phyloP scores from a whole-genome alignment of 2,888 invertebrate genomes.

The Torymus tubicola region DNA sequence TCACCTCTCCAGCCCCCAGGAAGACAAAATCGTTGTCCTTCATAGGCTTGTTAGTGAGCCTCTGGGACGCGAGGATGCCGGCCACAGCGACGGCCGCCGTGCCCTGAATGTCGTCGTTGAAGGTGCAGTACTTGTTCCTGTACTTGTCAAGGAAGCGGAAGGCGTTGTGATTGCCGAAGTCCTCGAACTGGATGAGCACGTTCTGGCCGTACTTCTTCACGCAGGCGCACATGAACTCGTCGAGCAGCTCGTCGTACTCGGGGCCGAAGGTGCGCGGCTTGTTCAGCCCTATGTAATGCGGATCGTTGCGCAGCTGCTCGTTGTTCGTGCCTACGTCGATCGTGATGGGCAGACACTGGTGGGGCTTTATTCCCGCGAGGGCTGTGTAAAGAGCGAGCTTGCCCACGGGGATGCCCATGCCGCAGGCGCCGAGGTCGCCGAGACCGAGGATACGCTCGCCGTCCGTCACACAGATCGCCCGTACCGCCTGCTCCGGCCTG shows the following conservation, averaged over 20 bases:
- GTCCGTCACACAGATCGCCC: conserved; percentile 95
- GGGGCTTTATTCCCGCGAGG: conserved; percentile 96
- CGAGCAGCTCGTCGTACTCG: conserved; percentile 94
- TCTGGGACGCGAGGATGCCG: conserved; percentile 89
- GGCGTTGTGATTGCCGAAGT: conserved; percentile 98
- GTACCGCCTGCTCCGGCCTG: conserved; percentile 91
- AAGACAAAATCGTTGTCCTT: conserved; percentile 93
- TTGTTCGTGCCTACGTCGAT: conserved; percentile 98
- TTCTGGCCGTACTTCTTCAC: conserved; percentile 92
- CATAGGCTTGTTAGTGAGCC: conserved; percentile 88
- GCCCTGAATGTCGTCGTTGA: conserved; percentile 99
- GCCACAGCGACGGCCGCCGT: conserved; percentile 97
- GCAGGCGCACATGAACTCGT: conserved; percentile 97
- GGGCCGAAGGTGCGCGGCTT: conserved; percentile 90
- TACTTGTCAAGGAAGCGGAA: conserved; percentile 95
- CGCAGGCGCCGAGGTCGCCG: conserved; percentile 97
- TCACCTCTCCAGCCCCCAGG: conserved; percentile 89
- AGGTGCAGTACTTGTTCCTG: conserved; percentile 94
- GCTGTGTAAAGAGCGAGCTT: conserved; percentile 97
- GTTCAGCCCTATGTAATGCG: conserved; percentile 94
- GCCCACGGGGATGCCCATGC: conserved; percentile 99
- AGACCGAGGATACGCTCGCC: conserved; percentile 98
- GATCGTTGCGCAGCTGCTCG: conserved; percentile 91
- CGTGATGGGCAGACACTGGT: conserved; percentile 94
- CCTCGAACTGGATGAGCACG: conserved; percentile 94